Evolutionary conservation across 2,113 vertebrate genomes (phyloP).

Genomic region (Elephas maximus): DNA sequence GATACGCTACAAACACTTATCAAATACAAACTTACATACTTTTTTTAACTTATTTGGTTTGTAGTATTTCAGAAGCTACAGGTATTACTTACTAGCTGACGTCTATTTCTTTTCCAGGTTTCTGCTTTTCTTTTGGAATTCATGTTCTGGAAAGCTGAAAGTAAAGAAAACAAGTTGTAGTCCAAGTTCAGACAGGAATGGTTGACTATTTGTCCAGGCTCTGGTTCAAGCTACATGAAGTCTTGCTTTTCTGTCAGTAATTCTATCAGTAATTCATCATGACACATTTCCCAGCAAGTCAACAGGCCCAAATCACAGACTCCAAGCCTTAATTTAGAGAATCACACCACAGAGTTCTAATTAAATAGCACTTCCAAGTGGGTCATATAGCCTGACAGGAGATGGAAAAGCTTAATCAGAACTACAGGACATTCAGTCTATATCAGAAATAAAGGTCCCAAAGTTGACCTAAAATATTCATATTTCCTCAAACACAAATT

Average conservation of each 20-base stretch:
- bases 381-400: neutral
- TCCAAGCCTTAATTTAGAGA: neutral
- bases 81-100: conserved; percentile 93
- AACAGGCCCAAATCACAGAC: neutral
- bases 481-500: conserved; percentile 41
- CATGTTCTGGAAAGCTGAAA: conserved; percentile 98
- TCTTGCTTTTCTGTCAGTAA: neutral
- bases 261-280: neutral
- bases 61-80: conserved; percentile 38
- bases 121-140: conserved; percentile 99
- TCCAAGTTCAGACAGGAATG: neutral
- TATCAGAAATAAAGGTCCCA: neutral
- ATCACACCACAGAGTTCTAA: neutral
- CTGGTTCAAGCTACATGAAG: conserved; percentile 2
- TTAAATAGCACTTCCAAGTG: neutral
- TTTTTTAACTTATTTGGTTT: neutral
- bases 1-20: neutral
- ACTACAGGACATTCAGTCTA: neutral
- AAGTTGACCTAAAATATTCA: conserved; percentile 11
- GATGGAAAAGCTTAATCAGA: neutral
- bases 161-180: conserved; percentile 51
- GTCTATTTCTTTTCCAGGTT: conserved; percentile 98
- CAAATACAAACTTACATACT: neutral
- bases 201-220: neutral
- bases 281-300: neutral